A percentile compares a stretch with the other conserved stretches of the same genome.
Conservation (phyloP, 2,888 invertebrate genomes). For the Lycia hirtaria region DNA sequence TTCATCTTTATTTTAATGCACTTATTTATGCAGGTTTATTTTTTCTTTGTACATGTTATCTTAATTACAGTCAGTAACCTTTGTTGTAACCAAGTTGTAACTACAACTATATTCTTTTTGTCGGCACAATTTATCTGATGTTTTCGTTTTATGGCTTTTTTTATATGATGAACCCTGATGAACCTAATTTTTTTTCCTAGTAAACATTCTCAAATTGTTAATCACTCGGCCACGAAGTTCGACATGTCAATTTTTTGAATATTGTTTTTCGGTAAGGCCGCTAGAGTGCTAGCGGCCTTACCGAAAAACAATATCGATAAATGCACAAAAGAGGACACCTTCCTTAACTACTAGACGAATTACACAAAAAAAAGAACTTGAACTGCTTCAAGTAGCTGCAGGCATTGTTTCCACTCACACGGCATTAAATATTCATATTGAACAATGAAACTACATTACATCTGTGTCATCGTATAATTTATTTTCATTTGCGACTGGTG, state of each 20-base stretch:
- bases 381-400: neutral
- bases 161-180: no score
- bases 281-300: no score
- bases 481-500: constrained; percentile 78
- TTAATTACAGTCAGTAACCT: constrained; percentile 26
- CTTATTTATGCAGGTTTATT: constrained; percentile 9
- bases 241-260: no score
- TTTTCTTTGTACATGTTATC: constrained; percentile 17
- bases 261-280: no score
- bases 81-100: constrained; percentile 23
- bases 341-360: neutral
- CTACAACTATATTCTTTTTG: constrained; percentile 18
- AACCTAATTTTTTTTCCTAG: no score
- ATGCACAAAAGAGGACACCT: neutral
- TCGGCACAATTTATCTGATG: no score
- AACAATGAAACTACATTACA: constrained; percentile 48
- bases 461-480: constrained; percentile 69
- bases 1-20: constrained; percentile 13
- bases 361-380: neutral
- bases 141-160: no score
- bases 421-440: constrained; percentile 8
- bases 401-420: constrained; percentile 1
- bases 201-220: no score
- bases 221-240: no score
- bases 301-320: neutral